A percentile compares a stretch with the other conserved stretches of the same genome.
These are phyloP conservation scores for Xylocopa sonorina DNA, from an alignment of 1,140 invertebrate species.

Conservation along the genomic window DNA sequence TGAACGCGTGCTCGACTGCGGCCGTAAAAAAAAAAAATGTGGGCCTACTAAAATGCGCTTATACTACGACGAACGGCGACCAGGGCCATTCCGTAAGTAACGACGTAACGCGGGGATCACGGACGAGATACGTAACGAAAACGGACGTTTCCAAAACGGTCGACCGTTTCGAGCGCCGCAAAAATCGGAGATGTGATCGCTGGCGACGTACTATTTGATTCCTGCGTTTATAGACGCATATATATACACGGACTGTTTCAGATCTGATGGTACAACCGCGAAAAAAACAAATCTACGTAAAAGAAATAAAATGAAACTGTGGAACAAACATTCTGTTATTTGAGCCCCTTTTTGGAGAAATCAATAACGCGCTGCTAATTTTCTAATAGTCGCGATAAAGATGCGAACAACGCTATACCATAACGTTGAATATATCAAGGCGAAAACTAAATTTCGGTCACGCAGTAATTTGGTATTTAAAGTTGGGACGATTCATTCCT, in stretches of 20 bases:
- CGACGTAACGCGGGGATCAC: not conserved
- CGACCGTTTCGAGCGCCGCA: constrained; percentile 10
- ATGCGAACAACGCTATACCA: not conserved
- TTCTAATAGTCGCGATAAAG: not conserved
- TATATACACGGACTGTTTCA: no score
- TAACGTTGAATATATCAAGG: not conserved
- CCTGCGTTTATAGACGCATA: not conserved
- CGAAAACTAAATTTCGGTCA: not conserved
- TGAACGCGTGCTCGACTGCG: not conserved
- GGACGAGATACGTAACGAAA: not conserved
- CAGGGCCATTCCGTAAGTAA: not conserved
- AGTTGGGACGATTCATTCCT: constrained; percentile 3
- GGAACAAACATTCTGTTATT: no score
- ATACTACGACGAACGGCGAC: not conserved
- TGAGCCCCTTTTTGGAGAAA: no score
- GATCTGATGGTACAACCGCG: no score
- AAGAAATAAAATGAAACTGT: no score
- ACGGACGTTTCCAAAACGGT: constrained; percentile 11
- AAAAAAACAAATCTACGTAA: no score
- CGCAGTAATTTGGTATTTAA: not conserved
- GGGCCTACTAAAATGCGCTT: not conserved
- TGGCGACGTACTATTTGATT: not conserved
- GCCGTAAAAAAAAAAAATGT: not conserved
- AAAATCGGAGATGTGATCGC: constrained; percentile 6
- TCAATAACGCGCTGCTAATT: no score